These are phyloP conservation scores for Temnothorax curvispinosus DNA, from an alignment of 1,140 invertebrate species.

Conservation along the genomic window DNA sequence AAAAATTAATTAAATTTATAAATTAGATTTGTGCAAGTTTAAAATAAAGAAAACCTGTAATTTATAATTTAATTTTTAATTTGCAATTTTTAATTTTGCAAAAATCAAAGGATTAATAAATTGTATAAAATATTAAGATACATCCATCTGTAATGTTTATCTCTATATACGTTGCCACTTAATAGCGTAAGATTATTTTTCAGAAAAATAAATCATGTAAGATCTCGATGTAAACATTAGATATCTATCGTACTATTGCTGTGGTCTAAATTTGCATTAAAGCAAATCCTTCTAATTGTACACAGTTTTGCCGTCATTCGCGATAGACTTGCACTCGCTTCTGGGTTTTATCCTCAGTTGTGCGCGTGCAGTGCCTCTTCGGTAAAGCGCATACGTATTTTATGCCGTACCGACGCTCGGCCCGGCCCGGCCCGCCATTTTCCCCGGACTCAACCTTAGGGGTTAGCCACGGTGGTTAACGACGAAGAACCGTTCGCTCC, in stretches of 20 bases:
- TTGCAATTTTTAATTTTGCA: background rate
- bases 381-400: constrained; percentile 49
- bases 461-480: constrained; percentile 67
- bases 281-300: background rate
- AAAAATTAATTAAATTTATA: background rate
- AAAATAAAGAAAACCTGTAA: background rate
- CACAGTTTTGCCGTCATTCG: background rate
- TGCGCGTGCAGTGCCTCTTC: background rate
- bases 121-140: background rate
- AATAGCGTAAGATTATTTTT: background rate
- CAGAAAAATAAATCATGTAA: background rate
- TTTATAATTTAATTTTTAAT: background rate
- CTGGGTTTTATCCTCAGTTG: constrained; percentile 2
- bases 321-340: background rate
- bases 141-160: background rate
- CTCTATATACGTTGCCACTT: background rate
- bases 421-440: constrained; percentile 63
- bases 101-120: background rate
- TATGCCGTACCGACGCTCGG: constrained; percentile 29
- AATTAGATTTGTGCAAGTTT: background rate
- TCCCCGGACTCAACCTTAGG: constrained; percentile 66
- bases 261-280: background rate
- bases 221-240: background rate
- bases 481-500: constrained; percentile 55
- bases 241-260: background rate